Percentiles rank a stretch among this genome's conserved stretches.
phyloP scores from a whole-genome alignment of 2,113 vertebrate genomes.

The Aphelocoma coerulescens region DNA sequence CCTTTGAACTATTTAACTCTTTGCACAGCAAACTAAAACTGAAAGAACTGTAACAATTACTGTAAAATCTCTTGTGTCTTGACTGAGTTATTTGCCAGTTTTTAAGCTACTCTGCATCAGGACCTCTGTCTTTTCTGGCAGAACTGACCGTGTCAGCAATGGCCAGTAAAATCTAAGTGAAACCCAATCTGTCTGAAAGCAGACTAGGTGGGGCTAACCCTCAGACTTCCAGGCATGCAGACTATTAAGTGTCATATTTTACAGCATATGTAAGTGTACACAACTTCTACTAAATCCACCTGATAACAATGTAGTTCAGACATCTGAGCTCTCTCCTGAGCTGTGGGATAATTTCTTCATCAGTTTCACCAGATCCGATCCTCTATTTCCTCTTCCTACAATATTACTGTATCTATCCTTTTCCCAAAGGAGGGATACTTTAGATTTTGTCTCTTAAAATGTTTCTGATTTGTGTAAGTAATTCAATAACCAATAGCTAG shows the following conservation, averaged over 20 bases:
- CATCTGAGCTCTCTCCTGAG: neutral
- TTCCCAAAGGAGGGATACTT: neutral
- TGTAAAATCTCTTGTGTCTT: neutral
- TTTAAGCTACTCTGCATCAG: neutral
- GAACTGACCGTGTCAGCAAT: neutral
- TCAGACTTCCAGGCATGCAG: neutral
- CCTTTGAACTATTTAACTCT: conserved; percentile 49
- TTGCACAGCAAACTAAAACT: neutral
- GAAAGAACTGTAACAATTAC: neutral
- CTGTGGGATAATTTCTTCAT: neutral
- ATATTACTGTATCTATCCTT: neutral
- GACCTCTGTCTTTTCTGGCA: neutral
- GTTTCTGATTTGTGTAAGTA: neutral
- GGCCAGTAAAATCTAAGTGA: neutral
- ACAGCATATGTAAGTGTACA: neutral
- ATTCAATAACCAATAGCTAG: neutral
- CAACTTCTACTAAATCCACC: neutral
- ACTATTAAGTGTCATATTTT: neutral
- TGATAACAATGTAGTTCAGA: neutral
- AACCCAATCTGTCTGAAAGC: neutral
- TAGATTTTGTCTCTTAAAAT: neutral
- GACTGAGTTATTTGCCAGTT: neutral
- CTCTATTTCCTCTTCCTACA: neutral
- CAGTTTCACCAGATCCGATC: neutral
- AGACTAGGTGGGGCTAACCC: neutral